Base-by-base conservation (phyloP, 2,888 invertebrate genomes). In the Rugalucina vietnamica region DNA sequence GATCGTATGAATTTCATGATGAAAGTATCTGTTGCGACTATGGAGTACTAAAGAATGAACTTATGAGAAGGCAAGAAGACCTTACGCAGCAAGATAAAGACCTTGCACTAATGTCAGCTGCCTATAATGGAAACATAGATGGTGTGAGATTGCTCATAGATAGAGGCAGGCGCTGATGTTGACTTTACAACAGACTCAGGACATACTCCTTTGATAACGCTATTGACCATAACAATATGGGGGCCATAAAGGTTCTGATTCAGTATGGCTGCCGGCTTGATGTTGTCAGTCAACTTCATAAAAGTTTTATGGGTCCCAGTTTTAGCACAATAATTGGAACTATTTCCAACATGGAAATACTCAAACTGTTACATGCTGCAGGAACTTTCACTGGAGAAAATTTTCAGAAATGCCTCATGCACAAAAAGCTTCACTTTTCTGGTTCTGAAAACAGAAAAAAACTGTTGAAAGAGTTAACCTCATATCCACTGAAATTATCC, bases 291-390 rank as follows among this genome's bases (percentile, higher is more conserved):
- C n/a, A n/a, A n/a, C n/a, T n/a, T n/a, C n/a, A n/a, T n/a, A n/a
- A n/a, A n/a, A n/a, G n/a, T n/a, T n/a, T n/a, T n/a, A n/a, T n/a
- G n/a, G n/a, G n/a, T n/a, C n/a, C n/a, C n/a, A n/a, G n/a, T n/a
- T n/a, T n/a, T n/a, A n/a, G n/a, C n/a, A n/a, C n/a, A n/a, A n/a
- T n/a, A n/a, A n/a, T n/a, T n/a, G n/a, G n/a, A n/a, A n/a, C n/a
- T n/a, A n/a, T n/a, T n/a, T n/a, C n/a, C n/a, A 78, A 83, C 81
- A 39, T 79, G 29, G 73, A 81, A n/a, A 79, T 87, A 60, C 72
- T 87, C 32, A 79, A 83, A 14, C 81, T 83, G 36, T 50, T 87
- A 36, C 83, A 85, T 29, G n/a, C 43, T 43, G 87, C 85, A 27
- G 85, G 85, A 18, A 83, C 81, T 14, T 83, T 76, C 36, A 76